Percentiles rank a stretch among this genome's conserved stretches.
These are phyloP conservation scores for Cynopterus brachyotis DNA, from an alignment of 2,113 vertebrate genomes.

Conservation along the genomic window DNA sequence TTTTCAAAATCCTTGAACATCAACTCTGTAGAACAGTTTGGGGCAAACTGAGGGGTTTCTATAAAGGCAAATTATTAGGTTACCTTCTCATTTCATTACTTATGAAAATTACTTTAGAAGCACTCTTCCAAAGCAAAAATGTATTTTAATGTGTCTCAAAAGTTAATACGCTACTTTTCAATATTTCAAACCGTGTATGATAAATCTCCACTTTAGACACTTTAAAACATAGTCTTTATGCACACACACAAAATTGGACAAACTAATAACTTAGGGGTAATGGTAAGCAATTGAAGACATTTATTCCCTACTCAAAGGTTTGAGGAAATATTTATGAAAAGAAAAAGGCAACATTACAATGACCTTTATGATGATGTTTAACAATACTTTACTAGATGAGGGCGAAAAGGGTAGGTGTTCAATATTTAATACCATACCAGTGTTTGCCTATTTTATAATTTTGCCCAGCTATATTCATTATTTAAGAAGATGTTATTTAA, in stretches of 20 bases:
- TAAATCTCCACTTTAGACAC: background rate
- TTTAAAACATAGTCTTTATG: conserved; percentile 28
- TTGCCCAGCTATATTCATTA: background rate
- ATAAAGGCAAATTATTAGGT: background rate
- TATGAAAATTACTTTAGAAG: background rate
- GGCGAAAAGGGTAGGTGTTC: background rate
- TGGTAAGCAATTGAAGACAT: background rate
- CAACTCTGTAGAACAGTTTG: background rate
- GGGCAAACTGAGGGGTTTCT: background rate
- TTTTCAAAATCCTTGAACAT: background rate
- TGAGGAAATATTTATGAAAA: background rate
- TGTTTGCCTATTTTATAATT: background rate
- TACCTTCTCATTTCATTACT: background rate
- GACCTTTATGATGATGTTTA: background rate
- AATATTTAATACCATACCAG: background rate
- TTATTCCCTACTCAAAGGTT: background rate
- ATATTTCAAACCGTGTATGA: conserved; percentile 9
- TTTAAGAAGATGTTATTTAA: conserved; percentile 12
- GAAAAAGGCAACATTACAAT: background rate
- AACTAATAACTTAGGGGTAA: background rate
- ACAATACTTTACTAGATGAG: background rate
- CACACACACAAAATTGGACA: background rate
- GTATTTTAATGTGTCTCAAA: background rate
- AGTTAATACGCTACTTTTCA: background rate
- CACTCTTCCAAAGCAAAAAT: conserved; percentile 12